Conservation (phyloP, 2,888 invertebrate species). For the Pimpla rufipes region DNA sequence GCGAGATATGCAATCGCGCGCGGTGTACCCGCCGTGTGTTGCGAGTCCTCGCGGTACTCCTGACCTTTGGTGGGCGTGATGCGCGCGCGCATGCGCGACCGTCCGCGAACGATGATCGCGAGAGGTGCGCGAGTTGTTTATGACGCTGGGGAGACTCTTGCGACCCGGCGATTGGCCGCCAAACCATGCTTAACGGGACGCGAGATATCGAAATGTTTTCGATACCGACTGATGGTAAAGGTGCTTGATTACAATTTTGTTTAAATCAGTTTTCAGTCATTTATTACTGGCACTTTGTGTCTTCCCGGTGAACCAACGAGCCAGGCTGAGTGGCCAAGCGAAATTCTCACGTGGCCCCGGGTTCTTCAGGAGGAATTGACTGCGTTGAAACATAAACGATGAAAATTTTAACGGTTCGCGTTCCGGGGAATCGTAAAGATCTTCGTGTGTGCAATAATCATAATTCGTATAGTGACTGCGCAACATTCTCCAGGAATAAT, state of each 20-base stretch:
- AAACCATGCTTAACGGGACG: no score
- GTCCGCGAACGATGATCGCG: conserved; percentile 12
- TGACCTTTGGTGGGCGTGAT: conserved; percentile 57
- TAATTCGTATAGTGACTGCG: background rate
- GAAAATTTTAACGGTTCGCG: conserved; percentile 28
- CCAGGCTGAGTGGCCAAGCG: no score
- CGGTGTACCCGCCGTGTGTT: background rate
- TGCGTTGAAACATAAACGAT: conserved; percentile 11
- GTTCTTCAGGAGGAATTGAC: conserved; percentile 11
- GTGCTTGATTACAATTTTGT: no score
- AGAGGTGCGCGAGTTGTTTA: conserved; percentile 24
- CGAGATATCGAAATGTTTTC: no score
- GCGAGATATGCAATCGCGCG: conserved; percentile 24
- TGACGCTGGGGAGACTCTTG: background rate
- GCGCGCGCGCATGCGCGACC: conserved; percentile 37
- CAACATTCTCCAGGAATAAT: conserved; percentile 5
- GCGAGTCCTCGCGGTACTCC: conserved; percentile 35
- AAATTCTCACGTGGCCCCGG: no score
- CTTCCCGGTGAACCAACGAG: no score
- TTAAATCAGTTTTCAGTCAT: no score
- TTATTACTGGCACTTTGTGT: no score
- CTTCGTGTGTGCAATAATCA: background rate
- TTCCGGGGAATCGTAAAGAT: conserved; percentile 18
- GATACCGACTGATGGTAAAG: no score
- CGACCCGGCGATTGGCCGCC: background rate